Evolutionary conservation across 1,140 invertebrate genomes (phyloP), one percentile per base, ranked within the genome.

Genomic region (Harlomillsia oculata): DNA sequence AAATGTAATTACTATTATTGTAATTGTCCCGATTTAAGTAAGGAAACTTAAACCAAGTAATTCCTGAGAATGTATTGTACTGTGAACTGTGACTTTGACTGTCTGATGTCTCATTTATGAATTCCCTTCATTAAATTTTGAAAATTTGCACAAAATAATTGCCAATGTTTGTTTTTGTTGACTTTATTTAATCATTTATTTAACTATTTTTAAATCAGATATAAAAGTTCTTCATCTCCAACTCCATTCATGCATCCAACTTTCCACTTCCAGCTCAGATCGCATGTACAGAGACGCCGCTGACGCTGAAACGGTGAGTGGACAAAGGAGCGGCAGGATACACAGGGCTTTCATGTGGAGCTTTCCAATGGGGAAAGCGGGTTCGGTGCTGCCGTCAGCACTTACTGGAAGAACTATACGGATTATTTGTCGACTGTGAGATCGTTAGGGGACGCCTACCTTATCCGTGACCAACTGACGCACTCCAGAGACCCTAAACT

Each of bases 31-130:
- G 32, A 11, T 26, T 26, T 46, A n/a, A n/a, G n/a, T n/a, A n/a
- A n/a, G n/a, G n/a, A n/a, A n/a, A n/a, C n/a, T n/a, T n/a, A 32
- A 48, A 48, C 45, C 30, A 48, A 48, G 23, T 48, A 48, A 48
- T 48, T 48, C 45, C 45, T 48, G 45, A 48, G 41, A 39, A 46
- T 59, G 52, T 53, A 62, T 50, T 62, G 53, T 61, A 62, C 60
- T 62, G 60, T 62, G 60, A 62, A 62, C 54, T 62, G 50, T 62
- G 55, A 62, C 55, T 62, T n/a, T 62, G 60, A 62, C 60, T 62
- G 60, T 62, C 55, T 62, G 50, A 62, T 62, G 60, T 62, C 55
- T 62, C 43, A 62, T 62, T 62, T 54, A 58, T 53, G 55, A 53
- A 62, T 58, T 62, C 55, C 60, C 60, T 53, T 57, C 51, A 61